Base-by-base conservation (phyloP, 2,113 vertebrate species). In the Zosterops pallidus region DNA sequence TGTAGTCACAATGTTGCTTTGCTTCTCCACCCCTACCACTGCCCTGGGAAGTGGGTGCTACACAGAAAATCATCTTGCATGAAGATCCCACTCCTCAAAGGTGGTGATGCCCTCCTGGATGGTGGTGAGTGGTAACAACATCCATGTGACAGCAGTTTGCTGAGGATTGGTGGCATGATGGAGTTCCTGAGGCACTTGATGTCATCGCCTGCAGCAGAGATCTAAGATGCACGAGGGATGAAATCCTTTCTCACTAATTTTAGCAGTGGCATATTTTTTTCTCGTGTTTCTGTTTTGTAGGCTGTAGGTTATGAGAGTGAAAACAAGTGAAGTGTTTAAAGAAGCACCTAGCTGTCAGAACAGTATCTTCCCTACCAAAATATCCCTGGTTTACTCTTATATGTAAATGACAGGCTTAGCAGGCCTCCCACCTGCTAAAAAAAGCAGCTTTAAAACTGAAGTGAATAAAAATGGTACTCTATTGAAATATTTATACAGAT, bases 261-360 rank as follows among this genome's bases (percentile, higher is more conserved):
- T 53, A 92, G 56, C 1, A 2, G 55, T 70, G 22, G 9, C 23
- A 13, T 28, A 23, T 78, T 90, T 92, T 92, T 80, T 50, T 23
- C n/a, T 41, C 0, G 0, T 64, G 29, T 76, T 79, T 92, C 75
- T 92, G 16, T 47, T 81, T 77, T 79, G 63, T 78, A 72, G 74
- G 57, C 70, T 59, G 11, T 60, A 69, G 77, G 37, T 77, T 89
- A 67, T 53, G 52, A 78, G 83, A 52, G 21, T 83, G 82, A 87
- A 92, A 95, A 60, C 35, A 85, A 93, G 71, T 19, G 39, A 60
- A 56, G 50, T 52, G 65, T 52, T 87, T 95, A 74, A 92, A 95
- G 87, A 76, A 74, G 15, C 67, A 74, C 53, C 57, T 89, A 77
- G 46, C 42, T 94, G 63, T 90, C 70, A 92, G 92, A 95, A 92